Base-by-base conservation (phyloP, 1,140 invertebrate genomes). In the Phthorimaea operculella region DNA sequence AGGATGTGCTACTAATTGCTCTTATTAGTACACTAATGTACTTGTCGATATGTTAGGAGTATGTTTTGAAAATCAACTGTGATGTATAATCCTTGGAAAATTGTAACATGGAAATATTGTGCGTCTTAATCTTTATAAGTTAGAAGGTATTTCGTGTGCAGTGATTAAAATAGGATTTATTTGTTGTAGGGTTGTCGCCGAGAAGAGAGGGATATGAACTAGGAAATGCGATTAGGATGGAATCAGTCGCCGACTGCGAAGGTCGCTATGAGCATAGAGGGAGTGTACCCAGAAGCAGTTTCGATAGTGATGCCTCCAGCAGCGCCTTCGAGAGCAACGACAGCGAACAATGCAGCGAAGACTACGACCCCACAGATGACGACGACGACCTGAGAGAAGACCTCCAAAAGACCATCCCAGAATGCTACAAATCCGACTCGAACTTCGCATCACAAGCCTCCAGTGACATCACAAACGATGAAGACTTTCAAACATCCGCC, bases 151-250 rank as follows among this genome's bases (percentile, higher is more conserved):
- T 48, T 57, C 17, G 52, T 59, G 49, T 58, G 44, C 59, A 47
- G 52, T 44, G 36, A 34, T 54, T 62, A 21, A n/a, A 10, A 39
- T n/a, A 28, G 6, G 21, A 28, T 28, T 28, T 39, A 52, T 47
- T 70, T 70, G 57, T 83, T 81, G 50, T 70, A 84, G 81, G 79
- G 76, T 75, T 74, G 55, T 63, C 66, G 47, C 61, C 64, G 47
- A 74, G 70, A 57, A 62, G 70, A 55, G 64, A 67, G 33, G 72
- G 72, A 51, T 85, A 83, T 79, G 76, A 82, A 65, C 72, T 85
- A 66, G 79, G 73, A 45, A 67, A 79, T 72, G 79, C 77, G 45
- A 83, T 85, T 73, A 83, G 78, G 69, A 83, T 85, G 82, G 82
- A 85, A 60, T 67, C 70, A 39, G 73, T 85, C 10, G 78, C 76